Evolutionary conservation across 2,797 vertebrate species (phyloP).

Genomic region (Typhlichthys eigenmanni): DNA sequence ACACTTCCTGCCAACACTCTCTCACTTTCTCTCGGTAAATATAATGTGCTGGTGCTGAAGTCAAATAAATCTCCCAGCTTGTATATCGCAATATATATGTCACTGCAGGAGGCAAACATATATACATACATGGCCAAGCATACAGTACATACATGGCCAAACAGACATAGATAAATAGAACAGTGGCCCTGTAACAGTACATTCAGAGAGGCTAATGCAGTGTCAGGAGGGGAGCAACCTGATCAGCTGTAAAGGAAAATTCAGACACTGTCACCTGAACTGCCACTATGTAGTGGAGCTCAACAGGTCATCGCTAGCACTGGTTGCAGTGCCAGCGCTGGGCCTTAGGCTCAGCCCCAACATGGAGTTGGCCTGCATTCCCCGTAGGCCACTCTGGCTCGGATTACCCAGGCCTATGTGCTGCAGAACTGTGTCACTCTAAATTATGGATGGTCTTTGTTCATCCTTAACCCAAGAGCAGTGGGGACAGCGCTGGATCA

Average conservation of each 20-base stretch:
- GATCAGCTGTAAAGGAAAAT: conserved; percentile 57
- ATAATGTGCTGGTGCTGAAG: conserved; percentile 68
- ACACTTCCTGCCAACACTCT: conserved; percentile 26
- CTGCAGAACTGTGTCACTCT: conserved; percentile 68
- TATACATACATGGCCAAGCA: conserved; percentile 16
- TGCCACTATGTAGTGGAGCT: conserved; percentile 55
- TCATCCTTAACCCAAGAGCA: conserved; percentile 79
- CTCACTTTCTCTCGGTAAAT: conserved; percentile 65
- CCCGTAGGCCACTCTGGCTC: conserved; percentile 64
- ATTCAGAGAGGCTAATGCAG: conserved; percentile 36
- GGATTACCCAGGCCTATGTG: conserved; percentile 67
- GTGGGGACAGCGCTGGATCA: conserved; percentile 76
- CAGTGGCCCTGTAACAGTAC: conserved; percentile 11
- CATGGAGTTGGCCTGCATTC: conserved; percentile 47
- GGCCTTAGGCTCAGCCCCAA: conserved; percentile 34
- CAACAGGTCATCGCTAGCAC: conserved; percentile 50
- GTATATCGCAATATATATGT: conserved; percentile 56
- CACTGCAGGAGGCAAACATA: conserved; percentile 40
- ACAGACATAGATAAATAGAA: too few species aligned
- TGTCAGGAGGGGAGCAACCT: conserved; percentile 51
- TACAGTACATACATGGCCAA: neutral
- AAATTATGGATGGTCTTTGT: conserved; percentile 82
- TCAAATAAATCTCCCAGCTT: conserved; percentile 56
- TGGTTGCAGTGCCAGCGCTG: conserved; percentile 45
- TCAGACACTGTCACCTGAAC: conserved; percentile 62